Evolutionary conservation across 2,113 vertebrate genomes (phyloP), one percentile per base, ranked within the genome.

Genomic region (Apteryx mantelli): DNA sequence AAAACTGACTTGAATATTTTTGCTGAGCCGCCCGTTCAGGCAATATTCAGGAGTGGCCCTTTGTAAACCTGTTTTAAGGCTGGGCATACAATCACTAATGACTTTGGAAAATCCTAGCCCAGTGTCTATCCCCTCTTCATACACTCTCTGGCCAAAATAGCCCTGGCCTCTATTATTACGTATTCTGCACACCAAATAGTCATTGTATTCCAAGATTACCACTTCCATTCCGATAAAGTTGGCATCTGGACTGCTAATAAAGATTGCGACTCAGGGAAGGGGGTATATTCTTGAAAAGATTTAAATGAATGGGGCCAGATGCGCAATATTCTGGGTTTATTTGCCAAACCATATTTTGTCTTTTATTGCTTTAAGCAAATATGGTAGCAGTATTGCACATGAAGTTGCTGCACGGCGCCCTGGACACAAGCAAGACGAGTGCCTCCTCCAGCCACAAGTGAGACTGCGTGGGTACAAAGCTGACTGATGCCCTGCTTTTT

Each of bases 121-220:
- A 18, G 1, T 34, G 38, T 7, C n/a, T 26, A 30, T 6, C n/a
- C 13, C n/a, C 2, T 1, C 36, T 80, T 73, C 38, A 48, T 38
- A 61, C 5, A 53, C 26, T 28, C 34, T 46, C n/a, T 64, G 80
- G 18, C 8, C 64, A 82, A 4, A 6, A 42, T 3, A 63, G 22
- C 16, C 60, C 9, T 53, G 7, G 8, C 65, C 58, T 87, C 81
- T 53, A 70, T 21, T 52, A 18, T 14, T 20, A 48, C 8, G 69
- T 53, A 73, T 11, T 5, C 24, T 75, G 26, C 32, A 52, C 10
- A 7, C 32, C 7, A 16, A 63, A 70, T 13, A 88, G 48, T 52
- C 1, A 5, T 16, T 1, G 0, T 70, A 13, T 50, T 80, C 32
- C 2, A 2, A 1, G 7, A 32, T 7, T 88, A 28, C 36, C 75